A percentile compares a stretch with the other conserved stretches of the same genome.
These are phyloP conservation scores for Acleris cristana DNA, from an alignment of 2,888 invertebrate species.

Conservation along the genomic window DNA sequence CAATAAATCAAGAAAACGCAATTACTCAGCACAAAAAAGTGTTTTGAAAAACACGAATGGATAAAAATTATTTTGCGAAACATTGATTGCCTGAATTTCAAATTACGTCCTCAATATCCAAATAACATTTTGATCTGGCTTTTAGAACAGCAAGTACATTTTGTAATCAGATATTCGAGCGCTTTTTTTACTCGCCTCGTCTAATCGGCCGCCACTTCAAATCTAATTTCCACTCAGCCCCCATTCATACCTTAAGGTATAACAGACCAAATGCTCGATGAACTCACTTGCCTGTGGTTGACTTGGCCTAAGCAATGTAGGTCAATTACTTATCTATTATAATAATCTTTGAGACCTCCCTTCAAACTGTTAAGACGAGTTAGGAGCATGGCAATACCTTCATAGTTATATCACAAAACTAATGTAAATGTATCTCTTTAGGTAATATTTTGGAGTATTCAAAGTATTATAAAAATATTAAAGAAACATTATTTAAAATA, in stretches of 20 bases:
- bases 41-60: neutral
- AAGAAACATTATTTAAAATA: too few species aligned
- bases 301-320: slow-evolving; percentile 57
- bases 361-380: neutral
- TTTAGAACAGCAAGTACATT: neutral
- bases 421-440: too few species aligned
- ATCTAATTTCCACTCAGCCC: slow-evolving; percentile 18
- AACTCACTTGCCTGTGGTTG: slow-evolving; percentile 48
- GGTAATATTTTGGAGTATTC: too few species aligned
- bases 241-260: slow-evolving; percentile 7
- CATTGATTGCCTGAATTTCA: neutral
- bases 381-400: neutral
- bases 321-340: slow-evolving; percentile 62
- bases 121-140: neutral
- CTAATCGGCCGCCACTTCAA: slow-evolving; percentile 15
- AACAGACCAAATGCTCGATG: slow-evolving; percentile 29
- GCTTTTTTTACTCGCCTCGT: slow-evolving; percentile 15
- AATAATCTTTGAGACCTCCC: slow-evolving; percentile 58
- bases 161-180: slow-evolving; percentile 21
- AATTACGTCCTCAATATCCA: neutral
- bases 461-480: too few species aligned
- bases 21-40: neutral
- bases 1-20: slow-evolving; percentile 6
- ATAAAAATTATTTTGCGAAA: too few species aligned
- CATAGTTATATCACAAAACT: neutral